Evolutionary conservation across 2,888 invertebrate species (phyloP), one percentile per base, ranked within the genome.

Genomic region (Macaria liturata): DNA sequence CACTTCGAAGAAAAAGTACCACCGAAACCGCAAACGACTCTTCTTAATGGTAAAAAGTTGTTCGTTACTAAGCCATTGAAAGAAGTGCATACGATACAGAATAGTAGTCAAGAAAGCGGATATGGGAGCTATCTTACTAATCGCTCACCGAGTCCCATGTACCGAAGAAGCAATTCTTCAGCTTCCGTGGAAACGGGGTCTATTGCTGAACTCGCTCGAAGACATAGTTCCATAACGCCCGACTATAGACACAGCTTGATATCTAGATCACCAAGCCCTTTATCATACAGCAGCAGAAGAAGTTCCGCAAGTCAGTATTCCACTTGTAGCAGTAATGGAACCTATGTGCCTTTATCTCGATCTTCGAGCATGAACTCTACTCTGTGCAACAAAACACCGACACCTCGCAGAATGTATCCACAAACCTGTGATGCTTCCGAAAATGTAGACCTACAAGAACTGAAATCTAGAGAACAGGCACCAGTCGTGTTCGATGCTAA

Each of bases 401-500:
- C 93, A 9, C 95, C 95, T 4, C 89, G 96, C 64, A 93, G 96
- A 69, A 88, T 94, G 67, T 96, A 94, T 68, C 96, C 96, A 0
- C 95, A 96, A 76, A 83, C 83, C 4, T 92, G 92, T 65, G 87
- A 90, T 20, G 78, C 71, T 7, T 88, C 88, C 7, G 84, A 91
- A 64, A 79, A 82, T 44, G 75, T 93, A 52, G 91, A 94, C 70
- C 78, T 94, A 6, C 92, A 93, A 59, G 95, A 95, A 74, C 76
- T 94, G 45, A 92, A 92, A 46, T 88, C 92, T 3, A 93, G 94
- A 75, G 96, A 96, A 74, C 95, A 95, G 58, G 94, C 96, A 0
- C 95, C 96, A 0, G 96, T 97, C 1, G 94, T 97, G 0, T 96
- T 96, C 68, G 96, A 96, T 74, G 97, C 96, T 0, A 96, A 96